These are phyloP conservation scores for Zoroaster sp. DNA, from an alignment of 53 echinoderm and acorn worm species.

Conservation along the genomic window DNA sequence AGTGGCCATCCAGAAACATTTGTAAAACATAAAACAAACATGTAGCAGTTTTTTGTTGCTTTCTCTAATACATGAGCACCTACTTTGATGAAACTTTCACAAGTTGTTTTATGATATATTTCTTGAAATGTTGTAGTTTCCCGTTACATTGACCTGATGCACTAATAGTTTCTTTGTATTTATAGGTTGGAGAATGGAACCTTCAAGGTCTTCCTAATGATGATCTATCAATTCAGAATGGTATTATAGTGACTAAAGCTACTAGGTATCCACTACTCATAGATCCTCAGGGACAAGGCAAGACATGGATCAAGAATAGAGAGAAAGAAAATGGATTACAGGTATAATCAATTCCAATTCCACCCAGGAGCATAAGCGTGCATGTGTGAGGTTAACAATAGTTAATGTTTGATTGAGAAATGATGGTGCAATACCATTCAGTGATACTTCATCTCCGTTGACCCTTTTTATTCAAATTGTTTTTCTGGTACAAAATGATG, in stretches of 20 bases:
- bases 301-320: constrained; percentile 96
- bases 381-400: not conserved
- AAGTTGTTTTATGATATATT: too few relatives aligned
- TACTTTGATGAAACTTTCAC: too few relatives aligned
- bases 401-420: not conserved
- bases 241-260: constrained; percentile 99
- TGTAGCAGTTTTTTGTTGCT: too few relatives aligned
- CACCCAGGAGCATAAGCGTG: too few relatives aligned
- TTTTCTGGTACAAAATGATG: too few relatives aligned
- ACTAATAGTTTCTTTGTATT: not conserved
- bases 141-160: not conserved
- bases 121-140: too few relatives aligned
- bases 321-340: constrained; percentile 85
- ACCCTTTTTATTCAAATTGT: too few relatives aligned
- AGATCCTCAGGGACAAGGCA: constrained; percentile 98
- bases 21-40: too few relatives aligned
- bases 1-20: too few relatives aligned
- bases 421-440: too few relatives aligned
- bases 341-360: constrained; percentile 64
- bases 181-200: constrained; percentile 98
- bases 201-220: constrained; percentile 97
- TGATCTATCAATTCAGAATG: constrained; percentile 96
- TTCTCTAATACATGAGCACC: too few relatives aligned
- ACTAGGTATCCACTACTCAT: constrained; percentile 94
- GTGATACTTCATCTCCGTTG: too few relatives aligned